These are phyloP conservation scores for Ancistrus triradiatus DNA, from an alignment of 2,113 vertebrate genomes.

Conservation along the genomic window DNA sequence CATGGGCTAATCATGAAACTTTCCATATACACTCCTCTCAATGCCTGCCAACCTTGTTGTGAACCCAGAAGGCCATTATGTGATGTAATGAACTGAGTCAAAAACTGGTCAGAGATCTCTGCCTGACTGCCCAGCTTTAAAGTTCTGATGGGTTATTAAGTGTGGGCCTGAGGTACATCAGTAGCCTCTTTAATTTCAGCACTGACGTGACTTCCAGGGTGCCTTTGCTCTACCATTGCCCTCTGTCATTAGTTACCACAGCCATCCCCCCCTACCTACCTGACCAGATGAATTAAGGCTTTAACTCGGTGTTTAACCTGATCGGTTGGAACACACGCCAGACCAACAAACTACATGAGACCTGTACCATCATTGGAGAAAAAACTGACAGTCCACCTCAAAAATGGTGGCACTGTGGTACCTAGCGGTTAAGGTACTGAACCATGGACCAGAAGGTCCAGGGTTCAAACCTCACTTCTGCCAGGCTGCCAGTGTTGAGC, in stretches of 20 bases:
- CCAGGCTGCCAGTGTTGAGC: no score
- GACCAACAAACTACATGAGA: no score
- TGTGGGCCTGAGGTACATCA: constrained; percentile 4
- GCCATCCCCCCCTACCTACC: constrained; percentile 36
- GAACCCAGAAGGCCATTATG: constrained; percentile 11
- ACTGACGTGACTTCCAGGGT: neutral
- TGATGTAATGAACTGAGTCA: constrained; percentile 11
- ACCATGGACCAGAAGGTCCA: no score
- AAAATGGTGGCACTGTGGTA: no score
- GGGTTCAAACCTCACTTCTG: no score
- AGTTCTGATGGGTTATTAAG: constrained; percentile 18
- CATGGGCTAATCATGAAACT: no score
- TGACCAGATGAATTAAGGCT: constrained; percentile 50
- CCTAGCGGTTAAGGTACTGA: no score
- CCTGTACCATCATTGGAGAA: no score
- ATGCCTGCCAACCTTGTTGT: neutral
- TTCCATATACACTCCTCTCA: no score
- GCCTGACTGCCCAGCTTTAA: constrained; percentile 22
- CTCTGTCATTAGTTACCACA: constrained; percentile 32
- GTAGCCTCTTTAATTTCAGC: constrained; percentile 29
- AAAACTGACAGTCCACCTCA: no score
- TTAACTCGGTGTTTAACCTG: constrained; percentile 49
- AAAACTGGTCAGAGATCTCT: constrained; percentile 12
- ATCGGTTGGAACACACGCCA: constrained; percentile 40
- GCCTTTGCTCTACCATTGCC: constrained; percentile 40